These are phyloP conservation scores for Ischnura elegans DNA, from an alignment of 2,888 invertebrate species.

Conservation along the genomic window DNA sequence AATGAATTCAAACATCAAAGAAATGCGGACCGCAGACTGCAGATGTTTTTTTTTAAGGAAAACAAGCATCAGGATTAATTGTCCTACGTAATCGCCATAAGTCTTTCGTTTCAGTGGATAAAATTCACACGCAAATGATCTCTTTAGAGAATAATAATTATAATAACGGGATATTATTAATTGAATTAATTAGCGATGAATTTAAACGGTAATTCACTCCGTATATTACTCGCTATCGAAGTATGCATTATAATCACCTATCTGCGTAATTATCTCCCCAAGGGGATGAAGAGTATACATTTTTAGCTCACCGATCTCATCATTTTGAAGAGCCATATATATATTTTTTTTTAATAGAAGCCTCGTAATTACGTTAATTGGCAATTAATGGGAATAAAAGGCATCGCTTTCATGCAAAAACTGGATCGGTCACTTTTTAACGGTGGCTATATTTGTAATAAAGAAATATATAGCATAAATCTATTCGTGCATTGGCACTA, in stretches of 20 bases:
- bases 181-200: conserved; percentile 53
- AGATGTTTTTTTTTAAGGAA: background rate
- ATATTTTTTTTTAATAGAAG: conserved; percentile 46
- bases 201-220: conserved; percentile 45
- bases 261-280: conserved; percentile 48
- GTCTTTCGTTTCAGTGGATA: conserved; percentile 26
- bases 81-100: background rate
- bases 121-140: conserved; percentile 23
- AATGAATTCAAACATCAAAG: conserved; percentile 8
- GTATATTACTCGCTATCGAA: background rate
- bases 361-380: conserved; percentile 55
- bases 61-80: background rate
- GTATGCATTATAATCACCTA: conserved; percentile 45
- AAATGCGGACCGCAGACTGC: background rate
- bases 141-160: background rate
- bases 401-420: background rate
- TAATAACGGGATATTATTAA: conserved; percentile 51
- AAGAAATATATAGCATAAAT: background rate
- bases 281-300: background rate
- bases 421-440: conserved; percentile 2
- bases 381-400: conserved; percentile 64
- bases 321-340: background rate
- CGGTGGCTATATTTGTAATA: background rate
- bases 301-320: background rate
- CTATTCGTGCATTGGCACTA: background rate